Conservation (phyloP, 1,140 invertebrate genomes). For the Pentalonia nigronervosa region DNA sequence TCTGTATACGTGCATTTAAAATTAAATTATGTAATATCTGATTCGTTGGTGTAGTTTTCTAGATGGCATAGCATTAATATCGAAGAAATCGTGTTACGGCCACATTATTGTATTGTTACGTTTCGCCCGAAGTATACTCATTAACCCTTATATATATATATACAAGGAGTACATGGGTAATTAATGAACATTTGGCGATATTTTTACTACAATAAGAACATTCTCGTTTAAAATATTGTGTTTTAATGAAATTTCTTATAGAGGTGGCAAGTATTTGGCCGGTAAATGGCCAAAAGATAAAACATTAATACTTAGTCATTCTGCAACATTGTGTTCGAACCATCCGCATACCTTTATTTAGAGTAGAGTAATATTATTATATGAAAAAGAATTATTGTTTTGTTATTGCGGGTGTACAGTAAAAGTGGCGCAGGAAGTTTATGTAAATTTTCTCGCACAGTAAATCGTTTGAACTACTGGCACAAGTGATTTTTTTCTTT, state of each 20-base stretch:
- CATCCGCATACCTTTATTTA: neutral
- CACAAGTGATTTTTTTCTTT: conserved; percentile 7
- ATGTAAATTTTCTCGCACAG: conserved; percentile 6
- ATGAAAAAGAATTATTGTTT: neutral
- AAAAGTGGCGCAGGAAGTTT: neutral
- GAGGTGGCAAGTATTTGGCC: neutral
- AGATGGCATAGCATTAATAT: neutral
- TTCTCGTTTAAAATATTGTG: neutral
- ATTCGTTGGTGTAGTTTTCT: neutral
- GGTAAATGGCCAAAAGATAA: neutral
- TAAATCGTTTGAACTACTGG: neutral
- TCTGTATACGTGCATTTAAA: neutral
- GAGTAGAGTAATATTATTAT: neutral
- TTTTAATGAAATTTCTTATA: neutral
- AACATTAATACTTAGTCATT: neutral
- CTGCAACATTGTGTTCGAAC: neutral
- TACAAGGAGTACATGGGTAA: neutral
- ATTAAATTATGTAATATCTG: neutral
- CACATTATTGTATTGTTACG: neutral
- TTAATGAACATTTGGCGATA: neutral
- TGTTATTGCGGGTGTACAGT: neutral
- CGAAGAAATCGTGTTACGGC: conserved; percentile 12
- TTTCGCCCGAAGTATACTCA: neutral
- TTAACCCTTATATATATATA: neutral
- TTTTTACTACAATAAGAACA: neutral